These are phyloP conservation scores for Cephus spinipes DNA, from an alignment of 2,888 invertebrate genomes.

Conservation along the genomic window DNA sequence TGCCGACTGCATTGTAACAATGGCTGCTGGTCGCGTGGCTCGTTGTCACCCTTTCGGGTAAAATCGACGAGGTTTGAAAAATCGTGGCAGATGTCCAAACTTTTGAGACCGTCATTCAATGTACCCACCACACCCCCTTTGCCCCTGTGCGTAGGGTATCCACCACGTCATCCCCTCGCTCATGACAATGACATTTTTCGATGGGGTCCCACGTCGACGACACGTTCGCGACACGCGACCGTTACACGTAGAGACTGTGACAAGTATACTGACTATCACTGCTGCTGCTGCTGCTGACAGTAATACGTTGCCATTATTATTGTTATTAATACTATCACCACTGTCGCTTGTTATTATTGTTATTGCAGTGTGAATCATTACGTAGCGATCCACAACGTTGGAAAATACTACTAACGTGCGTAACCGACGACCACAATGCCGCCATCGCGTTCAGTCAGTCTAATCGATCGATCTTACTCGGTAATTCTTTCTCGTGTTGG, in stretches of 20 bases:
- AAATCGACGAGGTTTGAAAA: background rate
- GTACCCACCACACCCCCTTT: background rate
- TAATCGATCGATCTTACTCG: background rate
- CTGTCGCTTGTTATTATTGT: background rate
- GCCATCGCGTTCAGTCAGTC: background rate
- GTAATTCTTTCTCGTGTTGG: background rate
- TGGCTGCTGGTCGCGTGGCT: background rate
- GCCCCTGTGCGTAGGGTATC: background rate
- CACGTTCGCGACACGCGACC: conserved; percentile 8
- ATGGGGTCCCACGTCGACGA: background rate
- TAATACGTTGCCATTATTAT: background rate
- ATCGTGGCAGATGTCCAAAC: background rate
- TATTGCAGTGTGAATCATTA: background rate
- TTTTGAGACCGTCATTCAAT: background rate
- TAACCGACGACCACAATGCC: background rate
- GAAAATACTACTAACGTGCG: background rate
- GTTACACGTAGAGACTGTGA: background rate
- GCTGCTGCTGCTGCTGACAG: background rate
- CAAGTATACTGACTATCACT: background rate
- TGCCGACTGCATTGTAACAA: background rate
- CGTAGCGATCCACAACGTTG: background rate
- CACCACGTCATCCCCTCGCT: background rate
- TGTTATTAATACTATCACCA: background rate
- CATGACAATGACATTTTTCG: background rate
- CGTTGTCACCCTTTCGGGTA: background rate